Percentiles rank a stretch among this genome's conserved stretches.
Conservation (phyloP, 2,888 invertebrate species). For the Sericinus montela region DNA sequence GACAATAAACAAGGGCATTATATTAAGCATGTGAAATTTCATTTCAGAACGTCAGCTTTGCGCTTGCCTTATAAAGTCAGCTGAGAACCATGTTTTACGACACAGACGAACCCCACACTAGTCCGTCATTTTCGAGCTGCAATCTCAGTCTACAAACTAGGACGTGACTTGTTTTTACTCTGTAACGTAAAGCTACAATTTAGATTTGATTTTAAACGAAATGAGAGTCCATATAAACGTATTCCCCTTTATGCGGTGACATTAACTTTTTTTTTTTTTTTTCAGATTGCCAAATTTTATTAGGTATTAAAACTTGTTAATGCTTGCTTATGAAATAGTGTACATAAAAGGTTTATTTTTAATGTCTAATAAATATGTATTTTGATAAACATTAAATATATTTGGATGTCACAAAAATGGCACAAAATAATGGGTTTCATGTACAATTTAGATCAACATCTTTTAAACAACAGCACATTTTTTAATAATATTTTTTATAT, state of each 20-base stretch:
- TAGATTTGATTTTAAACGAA: constrained; percentile 2
- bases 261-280: background rate
- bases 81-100: constrained; percentile 16
- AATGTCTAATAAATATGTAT: no score
- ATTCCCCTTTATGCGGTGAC: background rate
- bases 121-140: constrained; percentile 7
- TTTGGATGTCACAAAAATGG: no score
- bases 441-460: no score
- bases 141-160: constrained; percentile 10
- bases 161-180: constrained; percentile 16
- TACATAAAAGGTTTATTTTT: no score
- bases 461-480: no score
- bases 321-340: no score
- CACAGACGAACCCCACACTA: constrained; percentile 10
- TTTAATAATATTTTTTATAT: no score
- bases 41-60: constrained; percentile 3
- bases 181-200: constrained; percentile 3
- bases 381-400: no score
- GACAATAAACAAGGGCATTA: background rate
- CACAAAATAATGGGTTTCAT: no score
- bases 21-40: background rate
- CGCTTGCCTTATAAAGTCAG: constrained; percentile 13
- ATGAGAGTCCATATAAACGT: constrained; percentile 2
- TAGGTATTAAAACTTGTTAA: no score
- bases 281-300: no score